Conservation (phyloP, 2,113 vertebrate species). For the Eulacestoma nigropectus region DNA sequence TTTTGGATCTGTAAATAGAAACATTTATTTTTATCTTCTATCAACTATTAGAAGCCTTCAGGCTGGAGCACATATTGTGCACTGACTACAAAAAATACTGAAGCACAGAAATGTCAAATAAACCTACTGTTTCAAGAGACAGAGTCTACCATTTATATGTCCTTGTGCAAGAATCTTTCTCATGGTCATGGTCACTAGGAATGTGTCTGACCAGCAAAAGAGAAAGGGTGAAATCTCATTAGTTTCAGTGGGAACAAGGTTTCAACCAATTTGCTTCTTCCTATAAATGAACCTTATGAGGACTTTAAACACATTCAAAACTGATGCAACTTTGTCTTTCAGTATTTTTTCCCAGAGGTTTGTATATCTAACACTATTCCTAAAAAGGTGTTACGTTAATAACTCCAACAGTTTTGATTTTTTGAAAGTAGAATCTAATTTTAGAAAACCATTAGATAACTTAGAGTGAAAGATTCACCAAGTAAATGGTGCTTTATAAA, state of each 20-base stretch:
- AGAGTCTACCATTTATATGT: neutral
- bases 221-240: neutral
- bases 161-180: neutral
- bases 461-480: neutral
- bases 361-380: neutral
- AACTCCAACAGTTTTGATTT: neutral
- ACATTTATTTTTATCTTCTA: slow-evolving; percentile 32
- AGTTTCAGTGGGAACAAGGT: neutral
- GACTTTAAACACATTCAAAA: neutral
- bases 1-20: slow-evolving; percentile 20
- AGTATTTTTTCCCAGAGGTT: neutral
- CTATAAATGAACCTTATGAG: neutral
- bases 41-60: slow-evolving; percentile 14
- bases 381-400: neutral
- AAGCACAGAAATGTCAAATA: neutral
- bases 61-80: neutral
- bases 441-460: slow-evolving; percentile 36
- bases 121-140: neutral
- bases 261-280: slow-evolving; percentile 3
- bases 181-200: neutral
- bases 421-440: slow-evolving; percentile 9
- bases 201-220: neutral
- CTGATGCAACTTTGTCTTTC: neutral
- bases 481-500: neutral
- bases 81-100: neutral